Percentiles rank a stretch among this genome's conserved stretches.
Evolutionary conservation across 2,113 vertebrate species (phyloP).

Genomic region (Cebus imitator): DNA sequence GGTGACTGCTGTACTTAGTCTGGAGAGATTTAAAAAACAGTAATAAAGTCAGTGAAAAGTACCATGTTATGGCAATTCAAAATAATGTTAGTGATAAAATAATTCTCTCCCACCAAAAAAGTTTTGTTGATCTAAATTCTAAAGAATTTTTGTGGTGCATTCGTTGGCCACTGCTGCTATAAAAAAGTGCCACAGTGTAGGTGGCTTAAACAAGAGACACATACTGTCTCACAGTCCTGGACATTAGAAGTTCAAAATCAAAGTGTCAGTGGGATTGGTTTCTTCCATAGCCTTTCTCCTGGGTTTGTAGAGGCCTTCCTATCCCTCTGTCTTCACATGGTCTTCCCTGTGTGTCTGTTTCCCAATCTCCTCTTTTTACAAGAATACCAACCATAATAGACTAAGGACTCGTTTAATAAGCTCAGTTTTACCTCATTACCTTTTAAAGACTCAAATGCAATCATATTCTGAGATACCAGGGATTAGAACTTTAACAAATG

Average conservation of each 20-base stretch:
- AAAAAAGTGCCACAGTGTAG: not conserved
- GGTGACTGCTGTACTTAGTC: not conserved
- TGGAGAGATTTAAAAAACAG: not conserved
- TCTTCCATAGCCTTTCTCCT: not conserved
- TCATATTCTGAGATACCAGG: not conserved
- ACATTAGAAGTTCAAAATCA: not conserved
- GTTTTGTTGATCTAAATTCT: not conserved
- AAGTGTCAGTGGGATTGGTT: not conserved
- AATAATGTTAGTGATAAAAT: not conserved
- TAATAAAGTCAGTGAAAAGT: not conserved
- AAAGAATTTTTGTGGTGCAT: not conserved
- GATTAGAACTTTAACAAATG: not conserved
- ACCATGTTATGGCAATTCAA: not conserved
- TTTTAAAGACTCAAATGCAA: not conserved
- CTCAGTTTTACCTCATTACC: not conserved
- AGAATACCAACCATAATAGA: not conserved
- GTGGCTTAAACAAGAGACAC: not conserved
- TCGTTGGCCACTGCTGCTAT: not conserved
- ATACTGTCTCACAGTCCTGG: not conserved
- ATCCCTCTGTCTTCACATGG: not conserved
- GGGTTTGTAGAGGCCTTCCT: not conserved
- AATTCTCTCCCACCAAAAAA: not conserved
- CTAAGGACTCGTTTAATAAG: not conserved
- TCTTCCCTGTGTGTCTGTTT: not conserved
- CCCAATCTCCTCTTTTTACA: not conserved